Conservation (phyloP, 2,888 invertebrate genomes). For the Megalurothrips usitatus region DNA sequence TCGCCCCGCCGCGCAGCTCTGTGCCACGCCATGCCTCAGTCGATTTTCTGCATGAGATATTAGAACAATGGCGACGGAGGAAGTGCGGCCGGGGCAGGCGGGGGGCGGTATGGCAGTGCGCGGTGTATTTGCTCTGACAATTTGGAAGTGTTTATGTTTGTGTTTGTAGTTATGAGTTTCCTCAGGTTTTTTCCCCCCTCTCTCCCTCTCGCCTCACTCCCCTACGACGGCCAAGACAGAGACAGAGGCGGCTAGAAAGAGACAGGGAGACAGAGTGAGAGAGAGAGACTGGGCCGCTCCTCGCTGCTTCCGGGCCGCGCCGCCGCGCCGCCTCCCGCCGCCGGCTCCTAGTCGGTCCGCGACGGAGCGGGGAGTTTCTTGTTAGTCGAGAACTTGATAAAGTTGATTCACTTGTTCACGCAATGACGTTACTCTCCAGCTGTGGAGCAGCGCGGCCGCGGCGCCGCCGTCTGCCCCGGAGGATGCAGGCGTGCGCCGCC, state of each 20-base stretch:
- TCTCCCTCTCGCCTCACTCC: not conserved
- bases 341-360: not conserved
- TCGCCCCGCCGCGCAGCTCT: not conserved
- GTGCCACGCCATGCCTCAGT: not conserved
- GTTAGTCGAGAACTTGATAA: slow-evolving; percentile 9
- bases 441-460: too few species aligned
- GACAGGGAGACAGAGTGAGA: not conserved
- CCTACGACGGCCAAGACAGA: not conserved
- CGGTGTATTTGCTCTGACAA: slow-evolving; percentile 5
- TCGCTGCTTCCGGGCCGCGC: too few species aligned
- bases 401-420: slow-evolving; percentile 13
- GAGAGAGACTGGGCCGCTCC: too few species aligned
- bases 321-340: too few species aligned
- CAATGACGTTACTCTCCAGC: not conserved
- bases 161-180: slow-evolving; percentile 8
- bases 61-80: not conserved
- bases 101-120: not conserved
- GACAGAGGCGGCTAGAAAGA: not conserved
- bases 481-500: too few species aligned
- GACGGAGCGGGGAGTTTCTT: not conserved
- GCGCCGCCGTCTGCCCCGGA: too few species aligned
- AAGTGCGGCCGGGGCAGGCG: not conserved
- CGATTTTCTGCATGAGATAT: slow-evolving; percentile 11
- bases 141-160: slow-evolving; percentile 11
- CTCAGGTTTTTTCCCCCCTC: not conserved